Evolutionary conservation across 2,113 vertebrate genomes (phyloP).

Genomic region (Tor tambroides): DNA sequence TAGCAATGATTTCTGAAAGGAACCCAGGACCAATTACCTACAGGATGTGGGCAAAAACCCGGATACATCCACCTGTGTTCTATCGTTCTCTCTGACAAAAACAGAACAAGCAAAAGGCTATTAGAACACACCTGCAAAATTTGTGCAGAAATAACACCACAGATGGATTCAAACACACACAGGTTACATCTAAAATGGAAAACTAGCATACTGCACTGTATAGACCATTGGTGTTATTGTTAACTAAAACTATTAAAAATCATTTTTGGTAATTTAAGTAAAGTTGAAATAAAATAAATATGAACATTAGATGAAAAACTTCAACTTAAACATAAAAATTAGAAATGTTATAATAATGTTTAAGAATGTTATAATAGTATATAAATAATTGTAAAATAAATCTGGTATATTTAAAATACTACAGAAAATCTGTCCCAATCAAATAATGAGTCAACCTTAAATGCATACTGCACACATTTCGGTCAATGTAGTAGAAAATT

Average conservation of each 20-base stretch:
- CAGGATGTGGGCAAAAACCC: conserved; percentile 83
- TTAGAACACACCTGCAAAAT: background rate
- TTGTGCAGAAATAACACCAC: background rate
- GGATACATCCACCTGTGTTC: conserved; percentile 80
- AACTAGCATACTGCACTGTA: background rate
- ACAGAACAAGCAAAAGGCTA: background rate
- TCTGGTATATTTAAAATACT: background rate
- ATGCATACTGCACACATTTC: too few relatives aligned
- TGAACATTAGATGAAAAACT: background rate
- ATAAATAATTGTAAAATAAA: background rate
- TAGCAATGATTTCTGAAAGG: conserved; percentile 94
- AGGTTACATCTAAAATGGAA: conserved; percentile 8
- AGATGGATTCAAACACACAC: conserved; percentile 1
- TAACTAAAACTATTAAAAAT: background rate
- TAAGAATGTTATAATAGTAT: background rate
- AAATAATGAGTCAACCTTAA: too few relatives aligned
- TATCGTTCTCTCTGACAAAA: conserved; percentile 62
- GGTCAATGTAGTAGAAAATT: too few relatives aligned
- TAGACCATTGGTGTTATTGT: background rate
- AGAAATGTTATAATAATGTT: too few relatives aligned
- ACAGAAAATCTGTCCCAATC: too few relatives aligned
- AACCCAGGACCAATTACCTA: conserved; percentile 89
- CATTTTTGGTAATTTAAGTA: background rate
- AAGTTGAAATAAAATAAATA: background rate
- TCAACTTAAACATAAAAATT: background rate